Base-by-base conservation (phyloP, 1,140 invertebrate species). In the Euura saliciscinereae region DNA sequence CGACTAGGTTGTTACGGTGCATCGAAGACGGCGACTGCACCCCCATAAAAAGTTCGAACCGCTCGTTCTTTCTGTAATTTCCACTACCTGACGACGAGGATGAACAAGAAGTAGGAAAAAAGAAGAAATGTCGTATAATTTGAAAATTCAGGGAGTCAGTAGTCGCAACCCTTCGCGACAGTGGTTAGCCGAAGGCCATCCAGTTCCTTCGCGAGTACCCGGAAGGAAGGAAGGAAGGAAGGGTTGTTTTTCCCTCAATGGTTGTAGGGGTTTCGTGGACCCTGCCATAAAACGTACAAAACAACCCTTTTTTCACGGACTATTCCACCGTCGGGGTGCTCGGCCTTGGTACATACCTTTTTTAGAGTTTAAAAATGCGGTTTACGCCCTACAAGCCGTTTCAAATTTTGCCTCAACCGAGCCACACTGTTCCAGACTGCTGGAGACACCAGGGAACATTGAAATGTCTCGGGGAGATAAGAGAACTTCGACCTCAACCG, bases 11-110 rank as follows among this genome's bases (percentile, higher is more conserved):
- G 68, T 67, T 71, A 70, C 46, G 65, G 65, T 46, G 28, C 42
- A 73, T 68, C 65, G 13, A 8, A 8, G 8, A 59, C n/a, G 51
- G 51, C 51, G 10, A 59, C 70, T 74, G 67, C 77, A 68, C 73
- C 75, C 76, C 79, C 80, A 72, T 82, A 82, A 86, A 83, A 85
- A 81, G 78, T 76, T 69, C 74, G 76, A 74, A 77, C 77, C 51
- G 51, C 51, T 59, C 51, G 51, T 59, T 59, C 51, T 59, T n/a
- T 8, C 73, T 76, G 74, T 71, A 73, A 73, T 76, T 75, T 78
- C 71, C 45, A 44, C 65, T 73, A 76, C 75, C 75, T 74, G 75
- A 73, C 44, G 13, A 68, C 74, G 28, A 70, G 13, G 69, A 13
- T 6, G n/a, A 69, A 69, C 43, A 69, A 46, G 68, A 69, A 67